Percentiles rank a stretch among this genome's conserved stretches.
phyloP scores from a whole-genome alignment of 2,113 vertebrate species.

The Indicator maculatus region DNA sequence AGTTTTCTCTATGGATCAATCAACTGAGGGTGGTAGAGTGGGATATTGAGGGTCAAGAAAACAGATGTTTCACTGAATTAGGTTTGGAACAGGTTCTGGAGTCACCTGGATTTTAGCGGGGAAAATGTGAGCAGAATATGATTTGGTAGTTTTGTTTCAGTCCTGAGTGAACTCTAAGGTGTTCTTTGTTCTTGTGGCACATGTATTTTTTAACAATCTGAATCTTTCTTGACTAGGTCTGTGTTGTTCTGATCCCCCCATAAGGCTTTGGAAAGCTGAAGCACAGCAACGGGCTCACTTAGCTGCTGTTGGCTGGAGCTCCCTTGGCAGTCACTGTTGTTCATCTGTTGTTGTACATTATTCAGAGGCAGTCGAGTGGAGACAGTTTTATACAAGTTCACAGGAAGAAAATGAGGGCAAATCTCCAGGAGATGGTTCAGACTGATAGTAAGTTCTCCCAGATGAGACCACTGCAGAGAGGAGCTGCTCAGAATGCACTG shows the following conservation, averaged over 20 bases:
- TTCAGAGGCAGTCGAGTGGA: constrained; percentile 44
- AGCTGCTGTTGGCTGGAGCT: constrained; percentile 19
- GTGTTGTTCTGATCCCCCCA: background rate
- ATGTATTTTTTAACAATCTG: background rate
- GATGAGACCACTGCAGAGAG: background rate
- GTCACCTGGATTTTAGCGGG: background rate
- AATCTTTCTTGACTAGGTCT: background rate
- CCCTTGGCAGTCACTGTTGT: constrained; percentile 18
- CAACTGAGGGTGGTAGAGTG: background rate
- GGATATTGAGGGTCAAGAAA: background rate
- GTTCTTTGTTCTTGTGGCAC: background rate
- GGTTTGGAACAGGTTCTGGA: background rate
- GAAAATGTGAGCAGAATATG: background rate
- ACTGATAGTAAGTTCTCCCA: background rate
- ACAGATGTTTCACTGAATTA: background rate
- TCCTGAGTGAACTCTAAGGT: background rate
- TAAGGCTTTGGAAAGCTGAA: background rate
- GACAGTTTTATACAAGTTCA: constrained; percentile 33
- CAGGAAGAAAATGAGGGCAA: constrained; percentile 59
- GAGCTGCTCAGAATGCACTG: background rate
- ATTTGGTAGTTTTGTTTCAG: background rate
- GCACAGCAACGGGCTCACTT: background rate
- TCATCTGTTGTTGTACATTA: constrained; percentile 39
- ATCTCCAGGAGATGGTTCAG: constrained; percentile 38
- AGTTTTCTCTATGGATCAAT: background rate